Conservation (phyloP, 2,888 invertebrate species). For the Clanis bilineata region DNA sequence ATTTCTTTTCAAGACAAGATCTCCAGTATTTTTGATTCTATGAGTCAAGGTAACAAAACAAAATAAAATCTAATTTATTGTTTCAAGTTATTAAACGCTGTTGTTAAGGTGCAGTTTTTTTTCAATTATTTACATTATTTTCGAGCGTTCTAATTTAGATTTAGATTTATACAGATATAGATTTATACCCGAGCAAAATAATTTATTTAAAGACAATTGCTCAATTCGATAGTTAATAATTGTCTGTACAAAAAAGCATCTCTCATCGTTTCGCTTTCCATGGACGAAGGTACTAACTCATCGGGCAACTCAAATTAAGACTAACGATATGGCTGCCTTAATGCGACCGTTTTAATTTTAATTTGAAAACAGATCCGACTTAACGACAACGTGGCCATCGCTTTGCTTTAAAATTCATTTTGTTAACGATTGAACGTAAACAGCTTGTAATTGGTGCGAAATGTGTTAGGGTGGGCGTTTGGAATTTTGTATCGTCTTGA, state of each 20-base stretch:
- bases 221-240: background rate
- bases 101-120: too few species aligned
- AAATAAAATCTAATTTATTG: too few species aligned
- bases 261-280: slow-evolving; percentile 32
- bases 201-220: too few species aligned
- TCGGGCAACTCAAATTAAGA: slow-evolving; percentile 72
- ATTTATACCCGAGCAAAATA: too few species aligned
- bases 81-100: too few species aligned
- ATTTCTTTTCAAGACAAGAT: too few species aligned
- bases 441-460: background rate
- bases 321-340: slow-evolving; percentile 70
- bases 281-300: slow-evolving; percentile 29
- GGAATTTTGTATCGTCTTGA: background rate
- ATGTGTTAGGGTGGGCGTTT: background rate
- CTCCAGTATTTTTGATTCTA: too few species aligned
- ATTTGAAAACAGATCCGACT: slow-evolving; percentile 70
- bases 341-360: slow-evolving; percentile 74
- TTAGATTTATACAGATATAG: too few species aligned
- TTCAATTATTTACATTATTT: too few species aligned
- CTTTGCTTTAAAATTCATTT: slow-evolving; percentile 12
- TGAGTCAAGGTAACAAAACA: too few species aligned
- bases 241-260: background rate
- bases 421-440: slow-evolving; percentile 8
- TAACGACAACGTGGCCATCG: slow-evolving; percentile 44
- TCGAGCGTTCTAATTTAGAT: too few species aligned